Evolutionary conservation across 2,888 invertebrate genomes (phyloP), one percentile per base, ranked within the genome.

Genomic region (Mylabris sibirica): DNA sequence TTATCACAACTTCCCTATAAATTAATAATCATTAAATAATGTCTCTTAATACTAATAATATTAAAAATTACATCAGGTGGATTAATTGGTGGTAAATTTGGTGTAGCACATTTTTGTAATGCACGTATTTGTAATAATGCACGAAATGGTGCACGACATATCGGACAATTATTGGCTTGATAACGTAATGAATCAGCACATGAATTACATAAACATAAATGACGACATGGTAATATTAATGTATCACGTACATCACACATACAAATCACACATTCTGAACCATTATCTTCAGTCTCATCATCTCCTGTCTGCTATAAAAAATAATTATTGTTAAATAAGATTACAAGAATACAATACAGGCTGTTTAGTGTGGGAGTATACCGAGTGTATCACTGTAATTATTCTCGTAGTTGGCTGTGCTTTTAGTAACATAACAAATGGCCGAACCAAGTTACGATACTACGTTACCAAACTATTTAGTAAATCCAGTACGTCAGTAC

Each of bases 211-310:
- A 99, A 87, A 83, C 99, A 99, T 65, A 99, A 89, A 87, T 99
- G 99, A 35, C 96, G 89, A 83, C 99, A 99, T 0, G 99, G 99
- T 79, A 99, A 88, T 79, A 99, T 99, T 64, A 99, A 88, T 0
- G 99, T 99, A 85, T 99, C 99, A 3, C 99, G 89, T 20, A 96
- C 93, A 83, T 99, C 99, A 79, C 96, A 97, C 98, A 99, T 98
- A 85, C 99, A 99, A 81, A 99, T 99, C 44, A 99, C 98, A 86
- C 99, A 99, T 85, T 99, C 99, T 0, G 97, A 95, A 1, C 98
- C 97, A 78, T 95, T 96, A 80, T 97, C 96, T 79, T 97, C 97
- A 0, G 93, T 92, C 77, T 96, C 96, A 77, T 95, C 95, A 80
- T 96, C 95, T 3, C 89, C 89, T 79, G 71, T 35, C 66, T 71